These are phyloP conservation scores for Xestia rhomboidea DNA, from an alignment of 2,888 invertebrate genomes.

Conservation along the genomic window DNA sequence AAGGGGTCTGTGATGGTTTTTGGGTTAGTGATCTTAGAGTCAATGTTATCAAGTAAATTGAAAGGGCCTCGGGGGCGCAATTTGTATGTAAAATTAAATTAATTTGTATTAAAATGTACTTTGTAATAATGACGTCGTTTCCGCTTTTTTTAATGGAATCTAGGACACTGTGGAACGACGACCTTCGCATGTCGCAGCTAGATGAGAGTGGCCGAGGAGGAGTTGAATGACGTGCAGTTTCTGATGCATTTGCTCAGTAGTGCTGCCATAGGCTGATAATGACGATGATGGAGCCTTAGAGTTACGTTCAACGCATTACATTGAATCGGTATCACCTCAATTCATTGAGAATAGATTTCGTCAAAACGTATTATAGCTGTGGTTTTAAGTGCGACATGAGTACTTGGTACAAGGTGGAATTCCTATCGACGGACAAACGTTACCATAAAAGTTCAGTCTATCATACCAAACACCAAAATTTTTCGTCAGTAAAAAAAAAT, in stretches of 20 bases:
- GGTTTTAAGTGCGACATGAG: too few relatives aligned
- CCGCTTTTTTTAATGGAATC: neutral
- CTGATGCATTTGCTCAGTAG: neutral
- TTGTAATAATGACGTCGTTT: neutral
- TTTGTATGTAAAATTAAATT: neutral
- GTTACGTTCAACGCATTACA: neutral
- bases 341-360: neutral
- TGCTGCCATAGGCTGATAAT: neutral
- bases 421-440: too few relatives aligned
- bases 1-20: constrained; percentile 19
- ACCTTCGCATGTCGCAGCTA: neutral
- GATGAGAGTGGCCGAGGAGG: neutral
- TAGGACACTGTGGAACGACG: neutral
- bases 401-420: too few relatives aligned
- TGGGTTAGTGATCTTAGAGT: constrained; percentile 9
- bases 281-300: neutral
- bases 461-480: too few relatives aligned
- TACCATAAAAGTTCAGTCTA: too few relatives aligned
- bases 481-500: too few relatives aligned
- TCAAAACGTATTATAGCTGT: too few relatives aligned
- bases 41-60: neutral
- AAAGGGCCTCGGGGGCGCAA: neutral
- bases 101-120: too few relatives aligned
- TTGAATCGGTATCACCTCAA: neutral
- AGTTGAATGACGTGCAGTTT: neutral